These are phyloP conservation scores for Neolamprologus variostigma DNA, from an alignment of 2,113 vertebrate genomes.

Conservation along the genomic window DNA sequence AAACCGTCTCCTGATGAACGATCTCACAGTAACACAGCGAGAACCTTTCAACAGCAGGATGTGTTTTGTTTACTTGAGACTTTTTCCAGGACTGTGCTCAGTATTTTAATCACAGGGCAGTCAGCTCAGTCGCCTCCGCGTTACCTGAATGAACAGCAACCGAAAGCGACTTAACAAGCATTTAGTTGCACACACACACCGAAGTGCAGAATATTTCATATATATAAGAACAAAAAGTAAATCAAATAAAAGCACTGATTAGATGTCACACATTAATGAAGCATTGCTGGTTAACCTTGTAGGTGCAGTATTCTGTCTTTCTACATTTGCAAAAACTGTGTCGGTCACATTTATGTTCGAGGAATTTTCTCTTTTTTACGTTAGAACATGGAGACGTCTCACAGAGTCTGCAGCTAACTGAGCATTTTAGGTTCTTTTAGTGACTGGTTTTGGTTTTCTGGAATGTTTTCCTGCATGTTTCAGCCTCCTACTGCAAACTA, in stretches of 20 bases:
- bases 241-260: background rate
- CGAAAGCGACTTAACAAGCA: background rate
- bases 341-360: background rate
- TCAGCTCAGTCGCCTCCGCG: background rate
- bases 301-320: background rate
- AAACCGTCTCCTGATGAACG: background rate
- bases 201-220: background rate
- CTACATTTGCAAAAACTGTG: background rate
- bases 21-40: background rate
- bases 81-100: background rate
- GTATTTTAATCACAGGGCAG: background rate
- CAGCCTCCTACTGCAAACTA: background rate
- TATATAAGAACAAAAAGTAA: background rate
- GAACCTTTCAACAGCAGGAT: background rate
- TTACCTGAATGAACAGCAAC: background rate
- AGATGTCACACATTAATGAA: background rate
- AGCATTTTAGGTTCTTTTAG: background rate
- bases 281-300: background rate
- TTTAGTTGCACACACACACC: background rate
- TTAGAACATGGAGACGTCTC: background rate
- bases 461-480: background rate
- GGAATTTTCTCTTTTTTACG: background rate
- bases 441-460: background rate
- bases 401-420: background rate
- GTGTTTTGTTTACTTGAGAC: background rate